Conservation (phyloP, 2,888 invertebrate genomes). For the Agonopterix subpropinquella region DNA sequence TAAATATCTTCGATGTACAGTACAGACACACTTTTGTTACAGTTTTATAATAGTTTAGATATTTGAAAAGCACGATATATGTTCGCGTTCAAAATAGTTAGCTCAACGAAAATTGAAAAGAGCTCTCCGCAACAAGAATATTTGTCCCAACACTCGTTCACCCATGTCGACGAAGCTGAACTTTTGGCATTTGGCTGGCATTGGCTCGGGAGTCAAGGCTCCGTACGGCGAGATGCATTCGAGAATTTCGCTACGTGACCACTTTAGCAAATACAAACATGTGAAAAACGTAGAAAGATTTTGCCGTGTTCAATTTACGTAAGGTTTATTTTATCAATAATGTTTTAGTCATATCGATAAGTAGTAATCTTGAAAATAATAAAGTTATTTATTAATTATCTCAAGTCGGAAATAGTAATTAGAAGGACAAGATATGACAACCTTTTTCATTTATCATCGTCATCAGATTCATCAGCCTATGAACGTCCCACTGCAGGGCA, state of each 20-base stretch:
- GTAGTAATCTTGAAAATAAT: not conserved
- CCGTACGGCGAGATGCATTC: slow-evolving; percentile 4
- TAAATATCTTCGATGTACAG: too few species aligned
- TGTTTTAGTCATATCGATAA: not conserved
- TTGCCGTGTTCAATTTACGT: too few species aligned
- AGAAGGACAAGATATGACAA: too few species aligned
- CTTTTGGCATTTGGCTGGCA: slow-evolving; percentile 10
- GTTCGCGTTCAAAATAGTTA: too few species aligned
- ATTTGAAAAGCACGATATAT: too few species aligned
- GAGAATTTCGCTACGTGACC: slow-evolving; percentile 7
- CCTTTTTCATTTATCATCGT: too few species aligned
- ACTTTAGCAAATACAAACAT: slow-evolving; percentile 6
- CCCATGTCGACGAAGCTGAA: slow-evolving; percentile 3
- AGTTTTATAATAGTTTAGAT: too few species aligned
- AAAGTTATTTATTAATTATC: too few species aligned
- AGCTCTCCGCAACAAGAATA: slow-evolving; percentile 2
- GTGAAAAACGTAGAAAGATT: not conserved
- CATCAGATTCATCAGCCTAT: too few species aligned
- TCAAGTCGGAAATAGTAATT: too few species aligned
- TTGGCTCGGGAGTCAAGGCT: slow-evolving; percentile 11
- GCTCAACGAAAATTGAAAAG: not conserved
- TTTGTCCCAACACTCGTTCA: not conserved
- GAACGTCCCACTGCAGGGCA: too few species aligned
- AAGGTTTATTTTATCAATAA: not conserved
- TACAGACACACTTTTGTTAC: too few species aligned